Evolutionary conservation across 2,888 invertebrate genomes (phyloP).

Genomic region (Chaitophorus viminalis): DNA sequence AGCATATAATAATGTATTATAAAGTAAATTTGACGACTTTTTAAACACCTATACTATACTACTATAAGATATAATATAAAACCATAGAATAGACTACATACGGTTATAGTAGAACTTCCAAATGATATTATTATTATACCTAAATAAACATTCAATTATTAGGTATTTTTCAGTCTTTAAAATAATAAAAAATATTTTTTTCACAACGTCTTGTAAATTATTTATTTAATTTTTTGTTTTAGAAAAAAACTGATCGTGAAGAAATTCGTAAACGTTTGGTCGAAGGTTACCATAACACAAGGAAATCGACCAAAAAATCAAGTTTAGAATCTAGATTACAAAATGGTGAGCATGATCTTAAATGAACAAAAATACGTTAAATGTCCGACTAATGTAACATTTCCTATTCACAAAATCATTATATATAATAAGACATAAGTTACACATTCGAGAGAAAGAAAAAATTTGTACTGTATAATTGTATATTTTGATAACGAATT

Average conservation of each 20-base stretch:
- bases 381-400: not conserved
- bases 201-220: not conserved
- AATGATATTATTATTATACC: no score
- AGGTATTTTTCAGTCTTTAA: no score
- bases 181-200: no score
- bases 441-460: not conserved
- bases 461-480: not conserved
- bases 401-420: not conserved
- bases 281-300: conserved; percentile 76
- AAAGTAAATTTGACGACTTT: no score
- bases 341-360: conserved; percentile 73
- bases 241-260: conserved; percentile 91
- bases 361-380: not conserved
- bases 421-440: not conserved
- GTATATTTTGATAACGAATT: not conserved
- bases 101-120: no score
- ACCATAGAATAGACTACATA: no score
- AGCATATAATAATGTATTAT: no score
- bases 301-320: conserved; percentile 74
- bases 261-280: conserved; percentile 87
- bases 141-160: no score
- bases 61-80: no score
- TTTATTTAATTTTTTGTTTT: conserved; percentile 66
- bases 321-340: conserved; percentile 88
- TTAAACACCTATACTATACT: no score